These are phyloP conservation scores for Donacobius atricapilla DNA, from an alignment of 2,113 vertebrate species.

Conservation along the genomic window DNA sequence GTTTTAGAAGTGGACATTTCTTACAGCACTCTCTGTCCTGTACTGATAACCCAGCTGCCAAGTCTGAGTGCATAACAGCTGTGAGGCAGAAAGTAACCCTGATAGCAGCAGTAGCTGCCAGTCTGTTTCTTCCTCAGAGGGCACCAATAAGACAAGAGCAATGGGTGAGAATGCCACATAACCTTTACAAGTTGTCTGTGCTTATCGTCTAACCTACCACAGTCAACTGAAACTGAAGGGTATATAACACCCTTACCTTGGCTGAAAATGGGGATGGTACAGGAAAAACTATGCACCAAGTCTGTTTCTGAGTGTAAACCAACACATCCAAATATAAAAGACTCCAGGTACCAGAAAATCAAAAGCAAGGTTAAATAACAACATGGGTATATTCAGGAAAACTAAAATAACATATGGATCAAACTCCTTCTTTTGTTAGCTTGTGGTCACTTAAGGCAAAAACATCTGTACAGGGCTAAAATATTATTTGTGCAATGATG, in stretches of 20 bases:
- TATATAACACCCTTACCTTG: rapidly evolving
- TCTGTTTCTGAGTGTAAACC: neutral
- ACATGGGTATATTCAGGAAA: rapidly evolving
- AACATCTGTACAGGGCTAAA: neutral
- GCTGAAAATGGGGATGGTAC: neutral
- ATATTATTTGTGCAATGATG: neutral
- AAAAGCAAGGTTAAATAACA: neutral
- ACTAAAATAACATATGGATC: neutral
- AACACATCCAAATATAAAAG: neutral
- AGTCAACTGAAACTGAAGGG: neutral
- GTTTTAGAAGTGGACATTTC: neutral
- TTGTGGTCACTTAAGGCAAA: neutral
- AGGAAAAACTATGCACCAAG: neutral
- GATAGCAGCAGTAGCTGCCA: neutral
- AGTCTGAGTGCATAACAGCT: neutral
- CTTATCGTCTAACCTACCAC: neutral
- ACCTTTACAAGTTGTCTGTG: neutral
- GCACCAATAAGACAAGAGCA: neutral
- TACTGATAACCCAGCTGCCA: neutral
- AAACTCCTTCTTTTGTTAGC: neutral
- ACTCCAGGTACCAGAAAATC: neutral
- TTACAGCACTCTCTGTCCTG: neutral
- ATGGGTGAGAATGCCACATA: neutral
- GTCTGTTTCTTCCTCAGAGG: neutral
- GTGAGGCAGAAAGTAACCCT: neutral